Percentiles rank a stretch among this genome's conserved stretches.
Evolutionary conservation across 1,140 invertebrate species (phyloP).

Genomic region (Drosophila nannoptera): DNA sequence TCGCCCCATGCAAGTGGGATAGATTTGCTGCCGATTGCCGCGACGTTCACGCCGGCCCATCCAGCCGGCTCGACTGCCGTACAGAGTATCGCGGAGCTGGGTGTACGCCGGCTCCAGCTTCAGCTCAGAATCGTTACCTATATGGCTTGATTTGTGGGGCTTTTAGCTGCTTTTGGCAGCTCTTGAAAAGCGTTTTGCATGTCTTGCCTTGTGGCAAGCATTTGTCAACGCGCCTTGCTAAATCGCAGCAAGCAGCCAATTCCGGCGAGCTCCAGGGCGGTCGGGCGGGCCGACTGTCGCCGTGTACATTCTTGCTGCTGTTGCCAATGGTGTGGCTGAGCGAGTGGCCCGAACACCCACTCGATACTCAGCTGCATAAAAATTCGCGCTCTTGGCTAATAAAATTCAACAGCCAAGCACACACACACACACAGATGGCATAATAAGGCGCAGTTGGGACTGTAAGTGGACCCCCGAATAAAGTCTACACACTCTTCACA

Average conservation of each 20-base stretch:
- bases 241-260: conserved; percentile 7
- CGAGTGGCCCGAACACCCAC: conserved; percentile 49
- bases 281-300: background rate
- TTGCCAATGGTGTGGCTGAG: conserved; percentile 6
- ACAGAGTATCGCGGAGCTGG: background rate
- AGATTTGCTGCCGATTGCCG: background rate
- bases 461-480: conserved; percentile 9
- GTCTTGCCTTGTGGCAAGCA: conserved; percentile 31
- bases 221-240: conserved; percentile 47
- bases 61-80: too few relatives aligned
- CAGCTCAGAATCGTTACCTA: background rate
- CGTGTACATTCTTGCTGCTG: background rate
- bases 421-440: background rate
- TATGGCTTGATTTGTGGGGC: background rate
- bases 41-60: too few relatives aligned
- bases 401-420: conserved; percentile 43
- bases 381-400: conserved; percentile 48
- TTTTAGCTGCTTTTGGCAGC: conserved; percentile 20
- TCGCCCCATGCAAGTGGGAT: background rate
- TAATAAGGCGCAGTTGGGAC: conserved; percentile 20
- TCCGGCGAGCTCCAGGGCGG: conserved; percentile 1
- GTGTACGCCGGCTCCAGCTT: too few relatives aligned
- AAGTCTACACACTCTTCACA: conserved; percentile 10
- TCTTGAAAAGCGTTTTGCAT: conserved; percentile 33
- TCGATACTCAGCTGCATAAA: conserved; percentile 17